Conservation (phyloP, 2,888 invertebrate species). For the Ommatoiulus sabulosus region DNA sequence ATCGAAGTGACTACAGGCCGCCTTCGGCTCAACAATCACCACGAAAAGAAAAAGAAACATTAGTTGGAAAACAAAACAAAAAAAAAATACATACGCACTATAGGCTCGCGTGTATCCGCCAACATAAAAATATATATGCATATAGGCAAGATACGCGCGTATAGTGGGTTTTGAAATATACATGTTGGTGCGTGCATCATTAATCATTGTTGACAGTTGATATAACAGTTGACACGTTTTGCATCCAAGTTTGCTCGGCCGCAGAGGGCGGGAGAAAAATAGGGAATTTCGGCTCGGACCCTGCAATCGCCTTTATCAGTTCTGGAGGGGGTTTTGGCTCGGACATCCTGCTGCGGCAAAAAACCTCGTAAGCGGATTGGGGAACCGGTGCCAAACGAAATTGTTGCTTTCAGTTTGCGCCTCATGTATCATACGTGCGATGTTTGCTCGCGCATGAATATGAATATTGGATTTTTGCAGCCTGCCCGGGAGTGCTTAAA, state of each 20-base stretch:
- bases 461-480: slow-evolving; percentile 46
- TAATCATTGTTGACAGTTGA: slow-evolving; percentile 57
- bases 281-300: slow-evolving; percentile 39
- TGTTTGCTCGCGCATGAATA: slow-evolving; percentile 38
- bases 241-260: slow-evolving; percentile 28
- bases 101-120: neutral
- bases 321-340: slow-evolving; percentile 44
- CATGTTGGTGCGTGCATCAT: slow-evolving; percentile 53
- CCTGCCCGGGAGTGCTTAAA: slow-evolving; percentile 41
- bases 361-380: slow-evolving; percentile 23
- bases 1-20: neutral
- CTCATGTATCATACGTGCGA: slow-evolving; percentile 30
- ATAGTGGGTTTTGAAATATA: slow-evolving; percentile 15
- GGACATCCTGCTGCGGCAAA: slow-evolving; percentile 43
- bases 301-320: slow-evolving; percentile 39
- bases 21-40: neutral
- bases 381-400: slow-evolving; percentile 32
- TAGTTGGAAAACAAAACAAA: neutral
- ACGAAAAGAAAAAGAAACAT: neutral
- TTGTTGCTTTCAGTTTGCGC: slow-evolving; percentile 45
- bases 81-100: neutral
- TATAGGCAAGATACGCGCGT: neutral
- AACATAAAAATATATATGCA: slow-evolving; percentile 29
- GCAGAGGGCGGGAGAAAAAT: slow-evolving; percentile 20
- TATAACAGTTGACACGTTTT: slow-evolving; percentile 56